phyloP scores from a whole-genome alignment of 2,113 vertebrate genomes.

The Solea senegalensis region DNA sequence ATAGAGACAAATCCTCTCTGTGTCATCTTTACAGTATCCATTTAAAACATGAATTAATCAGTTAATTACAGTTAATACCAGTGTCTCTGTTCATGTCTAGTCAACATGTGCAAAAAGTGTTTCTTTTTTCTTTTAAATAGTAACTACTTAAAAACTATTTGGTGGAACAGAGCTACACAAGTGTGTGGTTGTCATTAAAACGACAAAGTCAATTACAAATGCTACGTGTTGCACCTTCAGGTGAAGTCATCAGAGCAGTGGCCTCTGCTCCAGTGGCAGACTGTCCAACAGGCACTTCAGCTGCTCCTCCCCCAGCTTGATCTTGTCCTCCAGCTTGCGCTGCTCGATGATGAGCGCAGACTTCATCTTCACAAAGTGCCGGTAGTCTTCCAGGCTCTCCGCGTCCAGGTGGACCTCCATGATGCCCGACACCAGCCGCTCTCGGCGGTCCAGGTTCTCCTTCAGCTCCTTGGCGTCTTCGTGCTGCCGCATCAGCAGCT shows the following conservation, averaged over 20 bases:
- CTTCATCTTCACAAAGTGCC: constrained; percentile 95
- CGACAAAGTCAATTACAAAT: not conserved
- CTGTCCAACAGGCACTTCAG: constrained; percentile 91
- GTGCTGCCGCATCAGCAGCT: constrained; percentile 88
- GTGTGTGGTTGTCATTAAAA: not conserved
- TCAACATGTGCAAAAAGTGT: not conserved
- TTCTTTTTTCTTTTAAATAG: too few relatives aligned
- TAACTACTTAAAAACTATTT: not conserved
- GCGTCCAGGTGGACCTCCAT: constrained; percentile 85
- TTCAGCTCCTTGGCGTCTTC: constrained; percentile 94
- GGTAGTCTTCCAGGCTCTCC: constrained; percentile 89
- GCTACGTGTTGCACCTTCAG: not conserved
- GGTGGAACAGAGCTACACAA: not conserved
- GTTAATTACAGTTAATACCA: not conserved
- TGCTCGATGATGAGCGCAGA: constrained; percentile 93
- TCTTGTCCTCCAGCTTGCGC: constrained; percentile 92
- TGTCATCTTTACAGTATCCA: not conserved
- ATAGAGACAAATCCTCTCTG: not conserved
- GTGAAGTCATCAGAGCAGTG: constrained; percentile 22
- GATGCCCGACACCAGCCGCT: constrained; percentile 86
- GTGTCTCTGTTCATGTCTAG: not conserved
- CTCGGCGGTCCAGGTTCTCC: constrained; percentile 92
- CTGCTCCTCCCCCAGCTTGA: constrained; percentile 93
- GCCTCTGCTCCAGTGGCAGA: constrained; percentile 79
- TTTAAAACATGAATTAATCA: not conserved